phyloP scores from a whole-genome alignment of 2,113 vertebrate species.

The Tricholaema leucomelas region DNA sequence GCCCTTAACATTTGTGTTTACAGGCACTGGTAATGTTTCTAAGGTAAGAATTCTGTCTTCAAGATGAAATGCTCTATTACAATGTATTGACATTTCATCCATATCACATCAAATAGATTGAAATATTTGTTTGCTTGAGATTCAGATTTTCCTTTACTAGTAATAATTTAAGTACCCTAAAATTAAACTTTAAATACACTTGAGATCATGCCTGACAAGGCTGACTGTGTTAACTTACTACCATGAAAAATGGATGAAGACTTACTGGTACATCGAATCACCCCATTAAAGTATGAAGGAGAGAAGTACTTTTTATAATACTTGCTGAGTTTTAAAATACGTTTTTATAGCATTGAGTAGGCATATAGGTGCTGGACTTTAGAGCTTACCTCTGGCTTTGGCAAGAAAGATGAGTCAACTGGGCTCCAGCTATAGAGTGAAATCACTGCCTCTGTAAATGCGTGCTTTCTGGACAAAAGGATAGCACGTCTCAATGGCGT shows the following conservation, averaged over 20 bases:
- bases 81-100: background rate
- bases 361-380: background rate
- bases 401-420: background rate
- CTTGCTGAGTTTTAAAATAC: background rate
- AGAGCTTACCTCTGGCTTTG: background rate
- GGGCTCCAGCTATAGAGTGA: background rate
- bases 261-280: background rate
- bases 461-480: background rate
- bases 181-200: background rate
- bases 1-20: slow-evolving; percentile 95
- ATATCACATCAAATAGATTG: background rate
- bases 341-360: background rate
- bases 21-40: slow-evolving; percentile 96
- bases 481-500: background rate
- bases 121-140: background rate
- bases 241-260: background rate
- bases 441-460: background rate
- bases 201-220: background rate
- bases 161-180: background rate
- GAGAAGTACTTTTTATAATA: background rate
- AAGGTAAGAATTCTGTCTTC: slow-evolving; percentile 79
- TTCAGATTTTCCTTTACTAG: background rate
- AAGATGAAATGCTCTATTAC: background rate
- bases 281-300: background rate
- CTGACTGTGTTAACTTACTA: background rate